Conservation (phyloP, 1,140 invertebrate species). For the Polypedilum pembai region DNA sequence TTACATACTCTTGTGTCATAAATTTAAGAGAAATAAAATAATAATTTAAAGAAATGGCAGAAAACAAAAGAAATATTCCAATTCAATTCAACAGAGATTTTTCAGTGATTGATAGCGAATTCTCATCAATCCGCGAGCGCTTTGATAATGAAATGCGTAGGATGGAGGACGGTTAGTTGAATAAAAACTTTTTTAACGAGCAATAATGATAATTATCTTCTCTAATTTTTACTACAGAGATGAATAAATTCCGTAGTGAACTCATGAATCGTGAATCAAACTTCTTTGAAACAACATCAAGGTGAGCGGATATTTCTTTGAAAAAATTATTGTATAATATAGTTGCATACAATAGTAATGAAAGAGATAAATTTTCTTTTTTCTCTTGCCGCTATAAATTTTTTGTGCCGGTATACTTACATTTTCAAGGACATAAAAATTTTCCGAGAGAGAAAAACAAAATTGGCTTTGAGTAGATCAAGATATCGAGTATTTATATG, state of each 20-base stretch:
- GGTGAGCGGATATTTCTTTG: constrained; percentile 47
- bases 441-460: not conserved
- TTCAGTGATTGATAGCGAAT: constrained; percentile 93
- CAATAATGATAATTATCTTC: not conserved
- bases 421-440: constrained; percentile 12
- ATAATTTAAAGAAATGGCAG: constrained; percentile 54
- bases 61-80: constrained; percentile 81
- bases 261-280: constrained; percentile 86
- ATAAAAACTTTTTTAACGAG: not conserved
- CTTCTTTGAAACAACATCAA: constrained; percentile 81
- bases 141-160: constrained; percentile 95
- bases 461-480: not conserved
- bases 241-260: constrained; percentile 90
- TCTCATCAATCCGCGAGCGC: constrained; percentile 88
- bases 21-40: constrained; percentile 28
- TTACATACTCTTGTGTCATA: not conserved
- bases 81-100: constrained; percentile 85
- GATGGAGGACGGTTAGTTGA: constrained; percentile 71
- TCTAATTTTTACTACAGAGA: constrained; percentile 51
- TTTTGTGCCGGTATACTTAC: not conserved
- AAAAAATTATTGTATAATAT: not conserved
- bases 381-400: not conserved
- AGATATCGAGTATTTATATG: not conserved
- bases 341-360: not conserved
- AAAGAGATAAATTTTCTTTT: not conserved